Conservation (phyloP, 2,797 vertebrate genomes). For the Gadopsis bispinosus region DNA sequence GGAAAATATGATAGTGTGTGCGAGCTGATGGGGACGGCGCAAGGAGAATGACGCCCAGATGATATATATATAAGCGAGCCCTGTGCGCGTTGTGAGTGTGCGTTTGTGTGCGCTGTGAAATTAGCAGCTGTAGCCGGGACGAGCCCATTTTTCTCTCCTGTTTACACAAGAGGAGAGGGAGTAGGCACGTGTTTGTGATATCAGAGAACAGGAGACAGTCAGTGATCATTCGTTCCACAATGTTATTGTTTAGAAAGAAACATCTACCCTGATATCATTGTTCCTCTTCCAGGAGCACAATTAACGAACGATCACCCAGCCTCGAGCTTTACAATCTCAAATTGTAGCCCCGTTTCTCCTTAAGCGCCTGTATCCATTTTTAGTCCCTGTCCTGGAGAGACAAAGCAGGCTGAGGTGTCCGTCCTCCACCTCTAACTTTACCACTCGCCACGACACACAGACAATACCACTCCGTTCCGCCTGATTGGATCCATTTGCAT, state of each 20-base stretch:
- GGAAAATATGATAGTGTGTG: constrained; percentile 79
- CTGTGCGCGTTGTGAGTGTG: constrained; percentile 26
- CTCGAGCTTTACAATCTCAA: constrained; percentile 15
- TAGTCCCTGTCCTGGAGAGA: constrained; percentile 60
- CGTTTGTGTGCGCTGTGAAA: constrained; percentile 62
- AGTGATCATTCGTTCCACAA: constrained; percentile 4
- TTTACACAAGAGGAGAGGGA: constrained; percentile 62
- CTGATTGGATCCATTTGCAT: constrained; percentile 97
- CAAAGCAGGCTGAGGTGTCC: constrained; percentile 68
- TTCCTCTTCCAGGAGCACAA: constrained; percentile 13
- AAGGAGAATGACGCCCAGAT: constrained; percentile 74
- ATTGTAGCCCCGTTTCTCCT: constrained; percentile 24
- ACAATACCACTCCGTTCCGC: constrained; percentile 87
- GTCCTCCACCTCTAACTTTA: constrained; percentile 85
- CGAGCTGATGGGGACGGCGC: constrained; percentile 73
- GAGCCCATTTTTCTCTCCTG: constrained; percentile 67
- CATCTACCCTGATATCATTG: constrained; percentile 26
- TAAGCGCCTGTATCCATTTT: constrained; percentile 40
- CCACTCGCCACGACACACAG: constrained; percentile 82
- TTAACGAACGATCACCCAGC: constrained; percentile 27
- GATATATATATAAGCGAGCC: constrained; percentile 61
- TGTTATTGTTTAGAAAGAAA: constrained; percentile 40
- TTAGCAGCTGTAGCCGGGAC: constrained; percentile 70
- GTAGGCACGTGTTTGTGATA: constrained; percentile 42
- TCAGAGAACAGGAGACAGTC: constrained; percentile 41